Base-by-base conservation (phyloP, 2,797 vertebrate genomes). In the Tokudaia tokunoshimensis region DNA sequence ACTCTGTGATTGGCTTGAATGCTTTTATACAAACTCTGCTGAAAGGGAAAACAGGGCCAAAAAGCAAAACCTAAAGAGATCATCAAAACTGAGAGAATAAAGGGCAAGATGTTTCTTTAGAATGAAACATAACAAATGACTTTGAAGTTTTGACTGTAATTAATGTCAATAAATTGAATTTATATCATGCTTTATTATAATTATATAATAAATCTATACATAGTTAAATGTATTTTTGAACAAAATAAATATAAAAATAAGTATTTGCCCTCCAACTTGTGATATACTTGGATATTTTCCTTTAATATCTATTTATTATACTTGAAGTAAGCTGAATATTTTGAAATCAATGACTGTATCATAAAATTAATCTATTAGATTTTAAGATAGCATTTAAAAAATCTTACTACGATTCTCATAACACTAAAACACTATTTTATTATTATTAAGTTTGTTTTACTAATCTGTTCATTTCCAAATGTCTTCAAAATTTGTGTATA, bases 181-280 rank as follows among this genome's bases (percentile, higher is more conserved):
- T 52, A 57, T 65, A 55, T 44, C 37, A 72, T 1, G 52, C 6
- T 55, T 5, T 74, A 52, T 20, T 90, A 6, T 65, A 79, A 70
- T 63, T 24, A 74, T 0, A 57, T 37, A 94, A 89, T 31, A 76
- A 31, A 57, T 86, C n/a, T 20, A 84, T 3, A 83, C 13, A 55
- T 2, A 75, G 0, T 14, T 80, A 52, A 22, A 86, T n/a, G 6
- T 0, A 75, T 1, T 8, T 52, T 20, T n/a, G 11, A 10, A 41
- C 52, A 70, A 91, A 72, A 41, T 82, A 47, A 3, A 80, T 91
- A 3, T 44, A 44, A 57, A 65, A 74, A 72, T 84, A 6, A 72
- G 76, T 80, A 24, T 84, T 86, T 74, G 72, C 19, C 20, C 1
- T 93, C 55, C 11, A 74, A 63, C 4, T 29, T 93, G 29, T 74